Conservation (phyloP, 2,113 vertebrate genomes). For the Pycnonotus jocosus region DNA sequence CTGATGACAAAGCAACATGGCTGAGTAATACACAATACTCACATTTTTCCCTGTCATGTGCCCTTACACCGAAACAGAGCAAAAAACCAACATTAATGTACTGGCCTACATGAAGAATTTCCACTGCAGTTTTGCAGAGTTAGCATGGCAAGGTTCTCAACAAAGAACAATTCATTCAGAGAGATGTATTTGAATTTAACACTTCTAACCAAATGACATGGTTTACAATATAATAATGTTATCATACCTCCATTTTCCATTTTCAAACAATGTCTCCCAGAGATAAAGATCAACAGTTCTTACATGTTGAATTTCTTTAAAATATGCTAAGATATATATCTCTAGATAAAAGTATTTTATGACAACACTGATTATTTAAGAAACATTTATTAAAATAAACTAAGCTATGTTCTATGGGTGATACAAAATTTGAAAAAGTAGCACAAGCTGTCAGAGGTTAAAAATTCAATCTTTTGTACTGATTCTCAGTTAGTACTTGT, state of each 20-base stretch:
- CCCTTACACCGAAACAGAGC: background rate
- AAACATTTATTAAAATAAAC: background rate
- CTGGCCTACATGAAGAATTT: background rate
- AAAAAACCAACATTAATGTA: background rate
- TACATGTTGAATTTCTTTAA: background rate
- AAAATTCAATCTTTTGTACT: background rate
- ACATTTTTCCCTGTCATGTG: rapidly evolving
- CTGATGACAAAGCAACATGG: background rate
- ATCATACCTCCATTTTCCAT: background rate
- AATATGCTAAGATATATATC: background rate
- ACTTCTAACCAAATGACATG: background rate
- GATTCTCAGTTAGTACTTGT: background rate
- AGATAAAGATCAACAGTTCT: background rate
- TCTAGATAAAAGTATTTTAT: background rate
- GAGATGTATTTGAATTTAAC: background rate
- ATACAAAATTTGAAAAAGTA: background rate
- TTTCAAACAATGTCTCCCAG: background rate
- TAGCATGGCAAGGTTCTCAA: background rate
- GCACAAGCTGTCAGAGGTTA: background rate
- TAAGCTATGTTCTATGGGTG: background rate
- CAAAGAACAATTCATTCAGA: background rate
- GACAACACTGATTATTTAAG: background rate
- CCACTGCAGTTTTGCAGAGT: background rate
- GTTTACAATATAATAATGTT: background rate
- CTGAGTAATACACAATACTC: background rate